Evolutionary conservation across 1,140 invertebrate genomes (phyloP).

Genomic region (Bradysia coprophila): DNA sequence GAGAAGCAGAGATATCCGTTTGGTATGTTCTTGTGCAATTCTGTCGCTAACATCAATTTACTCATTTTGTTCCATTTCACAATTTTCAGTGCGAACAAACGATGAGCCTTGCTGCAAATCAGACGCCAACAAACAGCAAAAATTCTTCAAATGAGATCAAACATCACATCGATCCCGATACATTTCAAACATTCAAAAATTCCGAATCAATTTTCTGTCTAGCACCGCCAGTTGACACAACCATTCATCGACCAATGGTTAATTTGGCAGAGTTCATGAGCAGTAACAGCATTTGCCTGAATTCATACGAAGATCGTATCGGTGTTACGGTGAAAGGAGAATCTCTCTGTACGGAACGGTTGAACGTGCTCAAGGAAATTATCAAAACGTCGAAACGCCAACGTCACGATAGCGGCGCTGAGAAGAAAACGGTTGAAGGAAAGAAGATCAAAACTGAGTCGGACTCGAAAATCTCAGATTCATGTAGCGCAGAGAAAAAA

Average conservation of each 20-base stretch:
- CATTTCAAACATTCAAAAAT: not conserved
- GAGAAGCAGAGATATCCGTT: slow-evolving; percentile 30
- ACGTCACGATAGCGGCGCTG: slow-evolving; percentile 32
- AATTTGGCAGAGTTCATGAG: slow-evolving; percentile 54
- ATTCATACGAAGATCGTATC: slow-evolving; percentile 47
- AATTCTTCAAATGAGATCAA: not conserved
- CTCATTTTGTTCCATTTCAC: too few relatives aligned
- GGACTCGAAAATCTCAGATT: not conserved
- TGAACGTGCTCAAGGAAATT: slow-evolving; percentile 4
- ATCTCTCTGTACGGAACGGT: slow-evolving; percentile 7
- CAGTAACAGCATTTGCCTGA: slow-evolving; percentile 51
- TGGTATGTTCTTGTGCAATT: slow-evolving; percentile 10
- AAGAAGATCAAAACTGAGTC: slow-evolving; percentile 19
- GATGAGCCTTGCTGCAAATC: not conserved
- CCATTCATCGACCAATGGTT: slow-evolving; percentile 46
- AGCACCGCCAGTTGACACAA: slow-evolving; percentile 24
- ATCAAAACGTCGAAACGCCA: slow-evolving; percentile 25
- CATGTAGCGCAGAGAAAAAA: not conserved
- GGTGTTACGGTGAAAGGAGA: slow-evolving; percentile 32
- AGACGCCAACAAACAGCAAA: not conserved
- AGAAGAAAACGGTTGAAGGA: slow-evolving; percentile 23
- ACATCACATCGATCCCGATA: not conserved
- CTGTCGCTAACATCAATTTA: too few relatives aligned
- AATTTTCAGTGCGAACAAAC: slow-evolving; percentile 1
- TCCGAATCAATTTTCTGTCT: slow-evolving; percentile 15